Base-by-base conservation (phyloP, 2,888 invertebrate genomes). In the Lepidochrysops patricia region DNA sequence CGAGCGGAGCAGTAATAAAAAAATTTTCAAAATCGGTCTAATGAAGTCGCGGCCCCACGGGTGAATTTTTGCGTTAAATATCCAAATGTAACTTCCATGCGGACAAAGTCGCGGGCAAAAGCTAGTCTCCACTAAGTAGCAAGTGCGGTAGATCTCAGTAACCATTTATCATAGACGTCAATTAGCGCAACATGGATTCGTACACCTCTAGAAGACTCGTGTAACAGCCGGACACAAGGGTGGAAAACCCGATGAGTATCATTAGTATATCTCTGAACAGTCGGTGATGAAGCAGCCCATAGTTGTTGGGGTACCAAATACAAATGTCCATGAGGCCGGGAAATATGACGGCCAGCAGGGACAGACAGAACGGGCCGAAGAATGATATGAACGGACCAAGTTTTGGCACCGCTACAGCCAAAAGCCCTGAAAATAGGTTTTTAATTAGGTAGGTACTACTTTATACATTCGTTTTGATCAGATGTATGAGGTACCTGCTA, bases 311-410 rank as follows among this genome's bases (percentile, higher is more conserved):
- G 65, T 81, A 81, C 72, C 72, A 75, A 13, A 80, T 25, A 94
- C 79, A 77, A 4, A 71, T 19, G 62, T 83, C 81, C 70, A 84
- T 73, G 1, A 84, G 4, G 0, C 96, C 96, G 1, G 97, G 97
- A 72, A 97, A 95, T 2, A 96, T 93, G 48, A 98, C 85, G 0
- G 96, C 97, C 65, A 97, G 87, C 0, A 94, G 93, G 0, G 97
- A 95, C 29, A 97, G 89, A 64, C 96, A 96, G 2, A 97, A 88
- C 0, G 97, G 96, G n/a, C 97, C 97, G 66, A 95, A 92, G n/a
- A 95, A 80, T 0, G 94, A 93, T 62, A 93, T 92, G 64, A 95
- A 94, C 4, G 95, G 88, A 12, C 95, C 95, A 71, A 97, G 84
- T 68, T 93, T 91, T 2, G 97, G 97, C 66, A 97, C 92, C 2